Percentiles rank a stretch among this genome's conserved stretches.
Conservation (phyloP, 2,797 vertebrate species). For the Limosa lapponica region DNA sequence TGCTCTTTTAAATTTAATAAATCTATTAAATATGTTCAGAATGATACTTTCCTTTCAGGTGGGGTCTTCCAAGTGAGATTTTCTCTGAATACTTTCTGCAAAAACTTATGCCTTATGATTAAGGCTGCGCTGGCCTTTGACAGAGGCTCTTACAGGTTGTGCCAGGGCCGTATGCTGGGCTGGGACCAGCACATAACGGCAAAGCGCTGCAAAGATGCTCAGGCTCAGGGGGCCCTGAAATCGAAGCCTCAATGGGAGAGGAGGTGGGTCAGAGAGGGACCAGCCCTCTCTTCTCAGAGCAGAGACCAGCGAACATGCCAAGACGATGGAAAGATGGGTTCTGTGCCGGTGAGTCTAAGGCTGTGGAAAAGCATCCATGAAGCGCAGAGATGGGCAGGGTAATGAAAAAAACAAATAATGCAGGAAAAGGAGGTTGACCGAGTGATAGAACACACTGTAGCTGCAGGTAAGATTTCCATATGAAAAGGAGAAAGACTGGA, state of each 20-base stretch:
- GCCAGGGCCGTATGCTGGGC: not conserved
- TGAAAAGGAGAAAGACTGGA: not conserved
- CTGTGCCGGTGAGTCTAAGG: not conserved
- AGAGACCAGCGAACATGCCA: not conserved
- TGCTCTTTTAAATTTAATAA: constrained; percentile 19
- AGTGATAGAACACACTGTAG: not conserved
- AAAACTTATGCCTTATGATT: not conserved
- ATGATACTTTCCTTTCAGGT: not conserved
- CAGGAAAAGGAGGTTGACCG: not conserved
- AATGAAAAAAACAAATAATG: not conserved
- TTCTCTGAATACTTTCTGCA: not conserved
- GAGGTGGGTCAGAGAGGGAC: not conserved
- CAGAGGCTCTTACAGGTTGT: not conserved
- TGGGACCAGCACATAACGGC: not conserved
- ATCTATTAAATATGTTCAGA: not conserved
- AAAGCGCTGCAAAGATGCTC: not conserved
- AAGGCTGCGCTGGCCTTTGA: not conserved
- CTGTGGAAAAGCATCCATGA: not conserved
- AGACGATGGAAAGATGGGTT: not conserved
- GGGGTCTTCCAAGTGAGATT: not conserved
- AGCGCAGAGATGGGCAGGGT: not conserved
- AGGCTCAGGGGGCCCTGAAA: not conserved
- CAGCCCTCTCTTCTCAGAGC: not conserved
- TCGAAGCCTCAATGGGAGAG: not conserved
- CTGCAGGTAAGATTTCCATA: not conserved